A percentile compares a stretch with the other conserved stretches of the same genome.
Evolutionary conservation across 2,888 invertebrate genomes (phyloP).

Genomic region (Pharmacophagus antenor): DNA sequence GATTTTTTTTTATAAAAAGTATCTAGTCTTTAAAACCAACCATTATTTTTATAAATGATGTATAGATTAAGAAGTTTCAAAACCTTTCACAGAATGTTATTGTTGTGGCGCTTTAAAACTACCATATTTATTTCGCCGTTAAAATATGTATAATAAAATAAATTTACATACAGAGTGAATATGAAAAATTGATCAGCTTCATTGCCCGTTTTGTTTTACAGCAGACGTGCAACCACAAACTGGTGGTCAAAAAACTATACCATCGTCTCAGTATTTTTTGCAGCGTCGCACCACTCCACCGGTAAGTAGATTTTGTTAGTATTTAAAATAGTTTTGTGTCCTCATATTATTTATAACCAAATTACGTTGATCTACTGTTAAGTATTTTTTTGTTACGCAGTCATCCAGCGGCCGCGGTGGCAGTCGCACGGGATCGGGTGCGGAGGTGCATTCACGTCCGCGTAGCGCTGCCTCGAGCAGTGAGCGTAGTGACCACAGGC

Average conservation of each 20-base stretch:
- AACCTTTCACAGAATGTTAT: too few relatives aligned
- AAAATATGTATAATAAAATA: too few relatives aligned
- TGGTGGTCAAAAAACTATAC: slow-evolving; percentile 33
- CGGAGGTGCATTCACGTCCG: slow-evolving; percentile 68
- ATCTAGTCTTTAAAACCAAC: too few relatives aligned
- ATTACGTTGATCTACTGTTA: neutral
- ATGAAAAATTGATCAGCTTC: neutral
- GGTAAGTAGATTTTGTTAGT: slow-evolving; percentile 41
- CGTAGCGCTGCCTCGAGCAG: slow-evolving; percentile 75
- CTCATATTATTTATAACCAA: neutral
- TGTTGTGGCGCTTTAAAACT: too few relatives aligned
- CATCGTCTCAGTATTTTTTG: slow-evolving; percentile 44
- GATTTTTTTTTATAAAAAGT: too few relatives aligned
- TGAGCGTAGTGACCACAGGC: slow-evolving; percentile 48
- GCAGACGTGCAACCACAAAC: slow-evolving; percentile 21
- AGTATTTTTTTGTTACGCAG: slow-evolving; percentile 34
- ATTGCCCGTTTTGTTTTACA: neutral
- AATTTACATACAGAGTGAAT: neutral
- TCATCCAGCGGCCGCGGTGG: slow-evolving; percentile 57
- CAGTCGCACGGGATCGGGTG: slow-evolving; percentile 56
- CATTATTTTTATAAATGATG: too few relatives aligned
- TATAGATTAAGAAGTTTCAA: too few relatives aligned
- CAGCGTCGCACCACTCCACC: slow-evolving; percentile 51
- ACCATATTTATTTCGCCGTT: too few relatives aligned
- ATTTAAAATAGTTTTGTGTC: neutral